Evolutionary conservation across 2,797 vertebrate genomes (phyloP).

Genomic region (Miichthys miiuy): DNA sequence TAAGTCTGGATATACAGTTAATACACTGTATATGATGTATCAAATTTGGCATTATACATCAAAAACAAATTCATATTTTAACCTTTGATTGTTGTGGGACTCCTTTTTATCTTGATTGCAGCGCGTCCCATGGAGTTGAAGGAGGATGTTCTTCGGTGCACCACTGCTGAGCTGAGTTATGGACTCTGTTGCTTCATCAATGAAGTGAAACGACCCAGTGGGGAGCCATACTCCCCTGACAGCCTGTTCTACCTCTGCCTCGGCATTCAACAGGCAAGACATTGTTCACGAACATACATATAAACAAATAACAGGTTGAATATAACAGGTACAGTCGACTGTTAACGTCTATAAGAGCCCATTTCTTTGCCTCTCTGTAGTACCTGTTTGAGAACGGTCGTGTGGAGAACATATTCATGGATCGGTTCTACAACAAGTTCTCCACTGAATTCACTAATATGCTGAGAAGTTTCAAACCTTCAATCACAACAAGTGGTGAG

Average conservation of each 20-base stretch:
- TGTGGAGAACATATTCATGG: conserved; percentile 99
- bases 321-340: neutral
- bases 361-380: conserved; percentile 71
- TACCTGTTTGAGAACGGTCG: conserved; percentile 97
- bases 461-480: conserved; percentile 92
- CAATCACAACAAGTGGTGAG: conserved; percentile 93
- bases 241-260: conserved; percentile 99
- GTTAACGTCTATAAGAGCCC: no score
- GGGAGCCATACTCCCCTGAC: conserved; percentile 92
- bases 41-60: no score
- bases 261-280: conserved; percentile 95
- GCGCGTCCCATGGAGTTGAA: conserved; percentile 91
- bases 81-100: neutral
- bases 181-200: conserved; percentile 95
- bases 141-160: conserved; percentile 94
- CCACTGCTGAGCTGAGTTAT: conserved; percentile 94
- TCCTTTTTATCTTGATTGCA: conserved; percentile 53
- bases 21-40: neutral
- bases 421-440: conserved; percentile 95
- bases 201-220: conserved; percentile 93
- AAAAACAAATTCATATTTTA: neutral
- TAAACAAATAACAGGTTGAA: neutral
- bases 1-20: conserved; percentile 70
- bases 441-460: conserved; percentile 92
- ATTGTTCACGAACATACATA: neutral